A percentile compares a stretch with the other conserved stretches of the same genome.
Evolutionary conservation across 2,797 vertebrate species (phyloP).

Genomic region (Tinamus major): DNA sequence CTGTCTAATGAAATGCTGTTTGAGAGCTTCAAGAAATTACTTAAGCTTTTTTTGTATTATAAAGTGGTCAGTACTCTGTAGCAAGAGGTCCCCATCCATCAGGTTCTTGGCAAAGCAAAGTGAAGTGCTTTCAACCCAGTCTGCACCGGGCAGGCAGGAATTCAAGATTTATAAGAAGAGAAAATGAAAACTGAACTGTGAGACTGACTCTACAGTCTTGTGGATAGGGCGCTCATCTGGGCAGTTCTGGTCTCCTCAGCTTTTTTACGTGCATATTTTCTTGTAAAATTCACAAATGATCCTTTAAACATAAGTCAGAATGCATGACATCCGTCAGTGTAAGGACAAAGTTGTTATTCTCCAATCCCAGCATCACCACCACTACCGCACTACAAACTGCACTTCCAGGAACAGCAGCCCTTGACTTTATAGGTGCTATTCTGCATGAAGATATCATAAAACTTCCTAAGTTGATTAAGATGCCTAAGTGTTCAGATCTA

Average conservation of each 20-base stretch:
- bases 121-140: not conserved
- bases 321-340: not conserved
- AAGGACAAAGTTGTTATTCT: not conserved
- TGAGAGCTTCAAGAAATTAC: not conserved
- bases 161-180: not conserved
- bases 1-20: not conserved
- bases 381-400: not conserved
- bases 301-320: not conserved
- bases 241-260: not conserved
- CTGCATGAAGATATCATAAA: not conserved
- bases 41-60: not conserved
- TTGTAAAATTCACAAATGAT: not conserved
- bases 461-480: not conserved
- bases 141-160: rapidly evolving
- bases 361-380: rapidly evolving
- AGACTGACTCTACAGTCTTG: rapidly evolving
- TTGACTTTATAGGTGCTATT: not conserved
- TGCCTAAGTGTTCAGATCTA: not conserved
- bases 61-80: not conserved
- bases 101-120: not conserved
- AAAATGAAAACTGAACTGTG: not conserved
- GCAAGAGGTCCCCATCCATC: not conserved
- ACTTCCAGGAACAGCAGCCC: not conserved
- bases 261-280: not conserved
- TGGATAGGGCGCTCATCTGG: not conserved